Evolutionary conservation across 2,888 invertebrate genomes (phyloP), one percentile per base, ranked within the genome.

Genomic region (Acronicta alni): DNA sequence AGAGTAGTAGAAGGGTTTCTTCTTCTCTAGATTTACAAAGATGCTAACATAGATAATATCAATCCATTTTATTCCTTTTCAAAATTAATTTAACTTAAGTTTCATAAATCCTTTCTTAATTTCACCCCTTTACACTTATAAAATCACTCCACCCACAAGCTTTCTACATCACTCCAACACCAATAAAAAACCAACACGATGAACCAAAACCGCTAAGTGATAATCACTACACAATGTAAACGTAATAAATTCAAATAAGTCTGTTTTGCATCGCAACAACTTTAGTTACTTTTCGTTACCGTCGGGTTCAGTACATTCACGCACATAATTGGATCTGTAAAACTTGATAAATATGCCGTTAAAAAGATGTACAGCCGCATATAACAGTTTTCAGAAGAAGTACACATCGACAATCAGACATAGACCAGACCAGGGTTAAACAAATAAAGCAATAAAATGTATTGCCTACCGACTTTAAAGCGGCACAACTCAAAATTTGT

Each of bases 321-420:
- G 12, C 32, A 48, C 44, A 37, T 59, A 64, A 70, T 56, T 59
- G 45, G 26, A 23, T 53, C 46, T 38, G 45, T 39, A 58, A 53
- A 41, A 44, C 55, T 60, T 67, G 71, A 73, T 71, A 58, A 62
- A 65, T 44, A 38, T 17, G 32, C 56, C 1, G 51, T 59, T 63
- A 57, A 48, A 12, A 59, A 67, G 61, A 67, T 71, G 49, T 71
- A 73, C 23, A 15, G 35, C 8, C 8, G 30, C n/a, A 38, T 68
- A 43, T 67, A 67, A 62, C 17, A 51, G 56, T 66, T 71, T 70
- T 67, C 56, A 58, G 51, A 58, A 62, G 53, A 55, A 60, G 37
- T 55, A 43, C 44, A 45, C 20, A 30, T 56, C 32, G 51, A 59
- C 43, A 55, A 51, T 58, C 45, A 48, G 68, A 72, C 52, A 61